These are phyloP conservation scores for Hylaea fasciaria DNA, from an alignment of 2,888 invertebrate species.

Conservation along the genomic window DNA sequence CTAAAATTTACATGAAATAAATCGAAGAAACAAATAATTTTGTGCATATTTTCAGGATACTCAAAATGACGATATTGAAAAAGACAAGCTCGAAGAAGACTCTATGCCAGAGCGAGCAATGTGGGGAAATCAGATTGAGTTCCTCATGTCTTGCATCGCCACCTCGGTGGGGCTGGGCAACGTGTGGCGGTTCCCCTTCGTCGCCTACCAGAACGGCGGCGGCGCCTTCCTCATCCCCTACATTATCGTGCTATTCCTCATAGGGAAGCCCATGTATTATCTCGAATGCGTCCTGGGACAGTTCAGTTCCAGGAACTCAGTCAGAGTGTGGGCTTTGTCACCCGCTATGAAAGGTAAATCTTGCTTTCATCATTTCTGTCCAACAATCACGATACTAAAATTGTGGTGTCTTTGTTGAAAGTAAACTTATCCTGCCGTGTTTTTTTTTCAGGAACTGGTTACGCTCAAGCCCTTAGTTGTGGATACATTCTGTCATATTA, in stretches of 20 bases:
- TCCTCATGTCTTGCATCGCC: slow-evolving; percentile 91
- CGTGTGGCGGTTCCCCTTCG: slow-evolving; percentile 86
- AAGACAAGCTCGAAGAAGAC: slow-evolving; percentile 17
- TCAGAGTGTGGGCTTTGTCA: slow-evolving; percentile 87
- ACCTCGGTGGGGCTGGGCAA: slow-evolving; percentile 90
- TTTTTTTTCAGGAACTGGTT: slow-evolving; percentile 86
- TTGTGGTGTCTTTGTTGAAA: not conserved
- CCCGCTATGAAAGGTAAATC: slow-evolving; percentile 91
- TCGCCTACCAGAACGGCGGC: slow-evolving; percentile 89
- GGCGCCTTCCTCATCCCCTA: slow-evolving; percentile 91
- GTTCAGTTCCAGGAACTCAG: slow-evolving; percentile 91
- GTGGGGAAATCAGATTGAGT: slow-evolving; percentile 88
- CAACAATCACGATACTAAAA: not conserved
- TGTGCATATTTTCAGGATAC: not conserved
- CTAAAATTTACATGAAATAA: too few relatives aligned
- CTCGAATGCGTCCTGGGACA: slow-evolving; percentile 93
- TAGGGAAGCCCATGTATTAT: slow-evolving; percentile 93
- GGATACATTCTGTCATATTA: slow-evolving; percentile 90
- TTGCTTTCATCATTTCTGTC: not conserved
- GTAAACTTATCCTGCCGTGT: not conserved
- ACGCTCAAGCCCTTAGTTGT: slow-evolving; percentile 86
- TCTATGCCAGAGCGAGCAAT: slow-evolving; percentile 45
- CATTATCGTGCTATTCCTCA: slow-evolving; percentile 87
- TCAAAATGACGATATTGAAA: slow-evolving; percentile 12
- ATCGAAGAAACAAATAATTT: not conserved